These are phyloP conservation scores for Corythaeola cristata DNA, from an alignment of 2,113 vertebrate genomes.

Conservation along the genomic window DNA sequence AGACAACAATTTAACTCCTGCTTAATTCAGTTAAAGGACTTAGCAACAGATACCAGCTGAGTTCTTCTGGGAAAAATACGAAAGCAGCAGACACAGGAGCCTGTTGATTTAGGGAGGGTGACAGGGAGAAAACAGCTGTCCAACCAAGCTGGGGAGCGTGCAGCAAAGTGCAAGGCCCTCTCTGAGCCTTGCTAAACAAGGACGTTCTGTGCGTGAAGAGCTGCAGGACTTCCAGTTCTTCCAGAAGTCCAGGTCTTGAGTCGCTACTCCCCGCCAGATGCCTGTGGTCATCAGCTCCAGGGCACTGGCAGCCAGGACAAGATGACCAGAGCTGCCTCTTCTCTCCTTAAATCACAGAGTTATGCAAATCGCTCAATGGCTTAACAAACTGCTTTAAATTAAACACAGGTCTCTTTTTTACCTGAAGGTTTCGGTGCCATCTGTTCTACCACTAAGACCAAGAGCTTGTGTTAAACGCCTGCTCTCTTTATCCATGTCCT, in stretches of 20 bases:
- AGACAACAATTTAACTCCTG: not conserved
- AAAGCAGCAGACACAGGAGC: constrained; percentile 5
- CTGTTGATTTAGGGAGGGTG: not conserved
- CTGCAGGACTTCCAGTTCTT: constrained; percentile 45
- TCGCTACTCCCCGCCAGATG: constrained; percentile 35
- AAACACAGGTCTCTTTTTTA: not conserved
- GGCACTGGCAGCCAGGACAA: constrained; percentile 39
- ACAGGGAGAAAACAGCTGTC: not conserved
- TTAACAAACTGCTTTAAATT: not conserved
- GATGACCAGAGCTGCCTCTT: constrained; percentile 19
- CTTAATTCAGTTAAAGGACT: not conserved
- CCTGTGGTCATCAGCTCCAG: constrained; percentile 52
- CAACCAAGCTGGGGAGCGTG: not conserved
- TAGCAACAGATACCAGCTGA: not conserved
- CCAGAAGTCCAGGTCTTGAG: not conserved
- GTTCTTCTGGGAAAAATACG: not conserved
- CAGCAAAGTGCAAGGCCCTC: constrained; percentile 13
- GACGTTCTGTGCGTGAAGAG: not conserved
- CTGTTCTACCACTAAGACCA: not conserved
- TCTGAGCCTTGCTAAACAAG: constrained; percentile 48
- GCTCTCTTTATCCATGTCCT: not conserved
- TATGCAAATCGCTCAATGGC: not conserved
- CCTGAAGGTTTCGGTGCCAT: not conserved
- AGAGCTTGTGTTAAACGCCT: not conserved
- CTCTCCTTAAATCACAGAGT: not conserved